Conservation (phyloP, 2,888 invertebrate species). For the Drosophila picticornis region DNA sequence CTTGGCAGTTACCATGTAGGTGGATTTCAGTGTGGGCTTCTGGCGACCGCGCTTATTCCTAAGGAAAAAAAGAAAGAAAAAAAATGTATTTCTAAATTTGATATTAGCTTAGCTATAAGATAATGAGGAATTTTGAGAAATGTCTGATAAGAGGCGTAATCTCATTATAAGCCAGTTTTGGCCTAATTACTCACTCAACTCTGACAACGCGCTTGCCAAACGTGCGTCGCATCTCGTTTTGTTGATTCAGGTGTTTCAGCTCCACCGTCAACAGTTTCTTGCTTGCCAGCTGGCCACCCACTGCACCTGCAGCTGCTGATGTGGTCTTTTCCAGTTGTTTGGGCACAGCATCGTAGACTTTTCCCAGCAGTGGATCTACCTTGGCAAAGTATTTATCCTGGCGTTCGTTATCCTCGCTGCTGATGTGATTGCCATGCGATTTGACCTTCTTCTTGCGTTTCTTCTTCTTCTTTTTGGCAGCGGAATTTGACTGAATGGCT, state of each 20-base stretch:
- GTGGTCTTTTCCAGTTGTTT: constrained; percentile 56
- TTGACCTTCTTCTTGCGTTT: constrained; percentile 87
- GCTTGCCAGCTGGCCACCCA: constrained; percentile 87
- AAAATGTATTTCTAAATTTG: neutral
- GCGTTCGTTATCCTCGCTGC: constrained; percentile 88
- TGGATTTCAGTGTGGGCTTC: constrained; percentile 87
- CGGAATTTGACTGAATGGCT: constrained; percentile 85
- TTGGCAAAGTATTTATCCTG: constrained; percentile 82
- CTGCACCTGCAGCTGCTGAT: constrained; percentile 23
- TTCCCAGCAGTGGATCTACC: constrained; percentile 82
- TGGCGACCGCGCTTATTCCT: constrained; percentile 87
- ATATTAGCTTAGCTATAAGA: neutral
- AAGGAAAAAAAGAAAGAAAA: constrained; percentile 8
- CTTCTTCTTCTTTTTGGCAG: constrained; percentile 89
- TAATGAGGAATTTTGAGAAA: neutral
- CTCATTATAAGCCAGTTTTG: neutral
- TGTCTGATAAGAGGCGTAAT: neutral
- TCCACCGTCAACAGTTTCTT: constrained; percentile 88
- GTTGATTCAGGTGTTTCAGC: constrained; percentile 90
- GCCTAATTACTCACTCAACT: constrained; percentile 86
- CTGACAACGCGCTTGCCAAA: constrained; percentile 93
- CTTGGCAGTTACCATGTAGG: constrained; percentile 89
- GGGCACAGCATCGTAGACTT: constrained; percentile 75
- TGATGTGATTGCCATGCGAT: constrained; percentile 86
- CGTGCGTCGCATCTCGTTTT: constrained; percentile 92